phyloP scores from a whole-genome alignment of 2,888 invertebrate species.

The Adelognathus sp. region DNA sequence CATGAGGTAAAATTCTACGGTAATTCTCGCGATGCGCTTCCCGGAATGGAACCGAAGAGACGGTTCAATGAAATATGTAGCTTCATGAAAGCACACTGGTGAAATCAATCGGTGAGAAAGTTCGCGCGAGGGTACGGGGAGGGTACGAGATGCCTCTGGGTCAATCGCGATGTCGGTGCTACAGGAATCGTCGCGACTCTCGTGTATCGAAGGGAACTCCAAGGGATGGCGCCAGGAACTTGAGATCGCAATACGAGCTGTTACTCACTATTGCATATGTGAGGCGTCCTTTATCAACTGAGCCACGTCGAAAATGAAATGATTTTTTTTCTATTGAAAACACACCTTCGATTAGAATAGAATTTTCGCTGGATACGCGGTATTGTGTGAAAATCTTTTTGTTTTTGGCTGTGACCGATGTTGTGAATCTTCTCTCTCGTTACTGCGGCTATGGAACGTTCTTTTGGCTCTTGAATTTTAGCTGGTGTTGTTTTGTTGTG shows the following conservation, averaged over 20 bases:
- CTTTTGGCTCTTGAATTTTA: no score
- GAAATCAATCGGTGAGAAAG: neutral
- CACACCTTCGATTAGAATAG: no score
- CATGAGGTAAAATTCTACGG: neutral
- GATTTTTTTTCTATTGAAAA: no score
- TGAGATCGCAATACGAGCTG: neutral
- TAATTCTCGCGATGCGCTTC: neutral
- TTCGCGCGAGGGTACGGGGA: neutral
- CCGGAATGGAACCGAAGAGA: neutral
- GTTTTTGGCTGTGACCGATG: no score
- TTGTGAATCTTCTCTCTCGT: no score
- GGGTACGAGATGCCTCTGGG: neutral
- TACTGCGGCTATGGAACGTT: no score
- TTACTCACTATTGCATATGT: no score
- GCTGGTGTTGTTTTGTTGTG: no score
- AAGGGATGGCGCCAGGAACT: constrained; percentile 37
- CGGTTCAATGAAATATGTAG: neutral
- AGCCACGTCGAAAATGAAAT: no score
- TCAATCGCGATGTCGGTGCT: constrained; percentile 5
- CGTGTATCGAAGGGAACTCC: neutral
- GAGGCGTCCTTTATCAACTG: no score
- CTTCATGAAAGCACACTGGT: neutral
- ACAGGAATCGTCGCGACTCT: neutral
- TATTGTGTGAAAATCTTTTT: no score
- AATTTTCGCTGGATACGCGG: no score